A percentile compares a stretch with the other conserved stretches of the same genome.
These are phyloP conservation scores for Odobenus rosmarus DNA, from an alignment of 2,113 vertebrate genomes.

Conservation along the genomic window DNA sequence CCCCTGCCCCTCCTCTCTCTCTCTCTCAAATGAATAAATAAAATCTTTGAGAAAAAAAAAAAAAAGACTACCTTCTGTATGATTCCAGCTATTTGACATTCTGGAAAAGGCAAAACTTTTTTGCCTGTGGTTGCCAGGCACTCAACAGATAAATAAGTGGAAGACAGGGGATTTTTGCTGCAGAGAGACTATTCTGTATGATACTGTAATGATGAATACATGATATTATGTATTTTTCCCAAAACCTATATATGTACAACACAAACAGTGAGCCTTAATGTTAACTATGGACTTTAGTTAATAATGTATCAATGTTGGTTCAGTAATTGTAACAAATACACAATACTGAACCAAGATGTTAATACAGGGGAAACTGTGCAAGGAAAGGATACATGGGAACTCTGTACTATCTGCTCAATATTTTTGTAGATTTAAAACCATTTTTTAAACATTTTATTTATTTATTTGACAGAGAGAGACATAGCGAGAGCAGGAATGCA, in stretches of 20 bases:
- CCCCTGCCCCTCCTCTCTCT: not conserved
- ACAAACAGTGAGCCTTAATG: not conserved
- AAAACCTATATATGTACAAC: not conserved
- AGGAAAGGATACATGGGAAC: not conserved
- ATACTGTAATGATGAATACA: not conserved
- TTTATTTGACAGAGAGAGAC: too few species aligned
- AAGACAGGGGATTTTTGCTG: not conserved
- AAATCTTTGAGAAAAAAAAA: not conserved
- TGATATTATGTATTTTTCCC: not conserved
- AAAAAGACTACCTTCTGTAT: not conserved
- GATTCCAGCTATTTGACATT: conserved; percentile 3
- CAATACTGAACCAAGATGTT: not conserved
- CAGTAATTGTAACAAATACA: not conserved
- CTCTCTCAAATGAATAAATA: not conserved
- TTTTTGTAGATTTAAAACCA: conserved; percentile 16
- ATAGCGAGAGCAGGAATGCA: too few species aligned
- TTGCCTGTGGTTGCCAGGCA: not conserved
- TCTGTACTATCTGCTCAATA: not conserved
- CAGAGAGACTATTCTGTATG: not conserved
- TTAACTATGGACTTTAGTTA: not conserved
- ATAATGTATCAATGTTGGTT: not conserved
- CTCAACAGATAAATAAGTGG: not conserved
- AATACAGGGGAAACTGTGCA: not conserved
- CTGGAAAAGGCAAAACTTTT: not conserved
- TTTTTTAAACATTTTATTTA: not conserved